phyloP scores from a whole-genome alignment of 64 coral and sea anemone genomes.

The Montipora capricornis region DNA sequence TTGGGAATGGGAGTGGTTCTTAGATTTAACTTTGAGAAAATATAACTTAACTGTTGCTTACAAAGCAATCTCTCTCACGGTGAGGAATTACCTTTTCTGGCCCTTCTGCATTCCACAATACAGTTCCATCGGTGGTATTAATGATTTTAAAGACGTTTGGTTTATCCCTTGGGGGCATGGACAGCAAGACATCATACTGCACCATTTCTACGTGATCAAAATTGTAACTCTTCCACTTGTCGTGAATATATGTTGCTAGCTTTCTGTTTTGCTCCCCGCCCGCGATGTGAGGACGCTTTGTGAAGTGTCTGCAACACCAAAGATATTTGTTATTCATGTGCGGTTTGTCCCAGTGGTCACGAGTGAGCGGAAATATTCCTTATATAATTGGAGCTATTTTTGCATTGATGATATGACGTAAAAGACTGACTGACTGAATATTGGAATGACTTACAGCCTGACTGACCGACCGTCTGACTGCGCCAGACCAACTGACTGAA shows the following conservation, averaged over 20 bases:
- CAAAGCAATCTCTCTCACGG: background rate
- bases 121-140: conserved; percentile 16
- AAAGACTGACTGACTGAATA: too few relatives aligned
- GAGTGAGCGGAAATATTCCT: too few relatives aligned
- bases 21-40: too few relatives aligned
- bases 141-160: conserved; percentile 74
- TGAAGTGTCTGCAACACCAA: conserved; percentile 37
- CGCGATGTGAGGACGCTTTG: conserved; percentile 77
- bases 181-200: conserved; percentile 83
- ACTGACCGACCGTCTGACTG: too few relatives aligned
- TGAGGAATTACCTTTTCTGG: conserved; percentile 69
- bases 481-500: too few relatives aligned
- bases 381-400: too few relatives aligned
- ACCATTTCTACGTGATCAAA: conserved; percentile 87
- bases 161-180: conserved; percentile 70
- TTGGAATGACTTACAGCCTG: too few relatives aligned
- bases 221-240: conserved; percentile 68
- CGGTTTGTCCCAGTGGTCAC: too few relatives aligned
- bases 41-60: background rate
- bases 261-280: conserved; percentile 58
- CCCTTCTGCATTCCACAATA: conserved; percentile 68
- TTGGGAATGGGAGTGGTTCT: too few relatives aligned
- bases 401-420: too few relatives aligned
- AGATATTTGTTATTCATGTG: background rate
- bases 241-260: conserved; percentile 60